Percentiles rank a stretch among this genome's conserved stretches.
phyloP scores from a whole-genome alignment of 2,888 invertebrate genomes.

The Rhagium mordax region DNA sequence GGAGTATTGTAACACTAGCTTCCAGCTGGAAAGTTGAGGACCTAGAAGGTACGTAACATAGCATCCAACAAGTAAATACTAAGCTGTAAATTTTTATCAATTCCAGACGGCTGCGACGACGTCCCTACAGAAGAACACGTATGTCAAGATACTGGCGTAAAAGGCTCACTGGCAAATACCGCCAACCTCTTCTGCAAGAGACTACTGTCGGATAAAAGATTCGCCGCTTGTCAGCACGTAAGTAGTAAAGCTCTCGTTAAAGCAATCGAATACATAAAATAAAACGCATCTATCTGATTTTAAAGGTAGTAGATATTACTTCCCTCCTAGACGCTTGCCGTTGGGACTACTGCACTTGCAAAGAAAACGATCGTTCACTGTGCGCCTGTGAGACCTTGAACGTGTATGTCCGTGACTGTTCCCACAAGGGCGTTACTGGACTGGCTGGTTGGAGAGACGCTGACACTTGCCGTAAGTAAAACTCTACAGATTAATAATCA shows the following conservation, averaged over 20 bases:
- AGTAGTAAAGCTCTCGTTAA: constrained; percentile 27
- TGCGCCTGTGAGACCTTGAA: constrained; percentile 86
- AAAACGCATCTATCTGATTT: constrained; percentile 17
- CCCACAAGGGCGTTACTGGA: constrained; percentile 76
- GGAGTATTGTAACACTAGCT: constrained; percentile 72
- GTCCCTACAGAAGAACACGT: constrained; percentile 71
- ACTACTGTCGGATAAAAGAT: constrained; percentile 77
- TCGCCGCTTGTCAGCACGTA: constrained; percentile 73
- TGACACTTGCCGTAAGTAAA: constrained; percentile 89
- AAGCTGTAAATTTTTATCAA: not conserved
- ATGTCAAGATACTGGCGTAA: constrained; percentile 67
- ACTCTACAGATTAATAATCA: not conserved
- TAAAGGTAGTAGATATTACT: constrained; percentile 74
- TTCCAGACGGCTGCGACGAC: constrained; percentile 74
- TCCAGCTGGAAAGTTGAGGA: constrained; percentile 74
- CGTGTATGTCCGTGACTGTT: constrained; percentile 85
- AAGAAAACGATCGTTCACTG: constrained; percentile 72
- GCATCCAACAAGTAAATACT: not conserved
- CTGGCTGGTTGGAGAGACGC: constrained; percentile 83
- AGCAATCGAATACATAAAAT: too few relatives aligned
- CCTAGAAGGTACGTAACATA: constrained; percentile 64
- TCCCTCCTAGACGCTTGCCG: constrained; percentile 81
- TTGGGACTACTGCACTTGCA: constrained; percentile 84
- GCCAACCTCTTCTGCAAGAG: constrained; percentile 77
- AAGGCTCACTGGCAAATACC: constrained; percentile 60